These are phyloP conservation scores for Irena cyanogastra DNA, from an alignment of 2,113 vertebrate species.

Conservation along the genomic window DNA sequence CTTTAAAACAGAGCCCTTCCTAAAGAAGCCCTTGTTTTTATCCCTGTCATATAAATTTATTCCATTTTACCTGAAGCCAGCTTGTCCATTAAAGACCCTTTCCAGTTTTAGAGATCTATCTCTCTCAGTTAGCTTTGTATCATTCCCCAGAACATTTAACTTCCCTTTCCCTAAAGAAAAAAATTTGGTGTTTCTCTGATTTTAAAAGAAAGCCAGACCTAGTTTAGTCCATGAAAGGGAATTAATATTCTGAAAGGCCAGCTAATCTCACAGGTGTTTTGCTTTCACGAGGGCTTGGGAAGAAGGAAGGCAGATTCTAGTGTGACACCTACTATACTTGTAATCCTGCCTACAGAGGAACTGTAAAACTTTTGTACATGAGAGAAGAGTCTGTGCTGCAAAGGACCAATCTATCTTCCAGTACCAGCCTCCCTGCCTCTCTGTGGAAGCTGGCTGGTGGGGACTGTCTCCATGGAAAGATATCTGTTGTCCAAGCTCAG, in stretches of 20 bases:
- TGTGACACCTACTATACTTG: neutral
- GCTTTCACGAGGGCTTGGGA: neutral
- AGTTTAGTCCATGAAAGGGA: neutral
- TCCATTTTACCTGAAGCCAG: neutral
- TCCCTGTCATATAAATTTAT: neutral
- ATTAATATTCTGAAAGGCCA: neutral
- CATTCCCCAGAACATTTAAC: neutral
- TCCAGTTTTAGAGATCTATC: neutral
- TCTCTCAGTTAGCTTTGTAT: neutral
- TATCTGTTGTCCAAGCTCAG: neutral
- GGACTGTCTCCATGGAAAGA: neutral
- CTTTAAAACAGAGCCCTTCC: neutral
- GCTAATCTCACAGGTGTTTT: neutral
- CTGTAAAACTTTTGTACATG: neutral
- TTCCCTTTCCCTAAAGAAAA: neutral
- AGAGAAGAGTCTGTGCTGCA: neutral
- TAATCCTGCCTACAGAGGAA: neutral
- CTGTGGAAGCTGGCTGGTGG: neutral
- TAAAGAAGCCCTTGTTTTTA: neutral
- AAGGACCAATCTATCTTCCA: neutral
- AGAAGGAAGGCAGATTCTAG: neutral
- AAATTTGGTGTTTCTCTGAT: neutral
- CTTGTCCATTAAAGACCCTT: neutral
- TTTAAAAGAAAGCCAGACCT: neutral
- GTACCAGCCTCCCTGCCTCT: neutral